Percentiles rank a stretch among this genome's conserved stretches.
Conservation (phyloP, 2,888 invertebrate genomes). For the Parnassius mnemosyne region DNA sequence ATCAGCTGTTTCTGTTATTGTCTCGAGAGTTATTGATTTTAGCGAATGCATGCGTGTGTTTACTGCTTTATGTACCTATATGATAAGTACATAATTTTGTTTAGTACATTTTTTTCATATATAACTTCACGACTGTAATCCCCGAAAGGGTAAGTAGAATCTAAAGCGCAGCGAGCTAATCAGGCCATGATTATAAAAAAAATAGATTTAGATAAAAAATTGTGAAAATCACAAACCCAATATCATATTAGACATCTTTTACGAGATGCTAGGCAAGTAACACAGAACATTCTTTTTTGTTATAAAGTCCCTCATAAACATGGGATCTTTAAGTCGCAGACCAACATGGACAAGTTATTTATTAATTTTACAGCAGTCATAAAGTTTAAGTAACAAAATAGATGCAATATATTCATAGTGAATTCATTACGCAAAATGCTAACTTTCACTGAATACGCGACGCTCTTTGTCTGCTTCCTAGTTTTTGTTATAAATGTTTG, state of each 20-base stretch:
- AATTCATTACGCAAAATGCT: slow-evolving; percentile 22
- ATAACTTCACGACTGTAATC: too few species aligned
- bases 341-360: neutral
- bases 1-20: slow-evolving; percentile 61
- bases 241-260: too few species aligned
- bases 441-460: slow-evolving; percentile 22
- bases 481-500: slow-evolving; percentile 1
- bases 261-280: too few species aligned
- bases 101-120: slow-evolving; percentile 37
- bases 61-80: neutral
- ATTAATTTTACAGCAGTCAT: slow-evolving; percentile 1
- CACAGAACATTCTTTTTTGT: too few species aligned
- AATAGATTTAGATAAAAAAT: too few species aligned
- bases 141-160: too few species aligned
- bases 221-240: too few species aligned
- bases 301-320: too few species aligned
- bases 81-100: neutral
- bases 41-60: slow-evolving; percentile 36
- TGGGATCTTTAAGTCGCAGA: too few species aligned
- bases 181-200: neutral
- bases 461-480: slow-evolving; percentile 20
- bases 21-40: slow-evolving; percentile 61
- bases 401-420: neutral
- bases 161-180: too few species aligned
- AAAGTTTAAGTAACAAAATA: slow-evolving; percentile 7